Base-by-base conservation (phyloP, 2,113 vertebrate genomes). In the Bagarius yarrelli region DNA sequence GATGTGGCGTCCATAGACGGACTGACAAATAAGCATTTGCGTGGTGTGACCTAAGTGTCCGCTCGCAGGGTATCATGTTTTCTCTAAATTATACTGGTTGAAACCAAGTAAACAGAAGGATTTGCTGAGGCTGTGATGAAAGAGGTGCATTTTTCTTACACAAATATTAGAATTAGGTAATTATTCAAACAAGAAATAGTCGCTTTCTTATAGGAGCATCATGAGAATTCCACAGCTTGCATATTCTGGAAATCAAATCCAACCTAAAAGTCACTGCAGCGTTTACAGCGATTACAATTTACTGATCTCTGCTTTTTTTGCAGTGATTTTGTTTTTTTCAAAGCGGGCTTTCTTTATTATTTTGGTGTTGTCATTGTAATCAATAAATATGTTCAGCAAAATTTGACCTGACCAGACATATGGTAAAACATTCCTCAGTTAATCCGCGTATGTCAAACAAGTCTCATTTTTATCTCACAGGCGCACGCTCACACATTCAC, bases 1-100 rank as follows among this genome's bases (percentile, higher is more conserved):
- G 81, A 59, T 50, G 66, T 72, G 66, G 69, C 72, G n/a, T 56
- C 78, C 23, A 80, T 73, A 64, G 81, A 77, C 50, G 63, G 44
- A 56, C 76, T 79, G 84, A 82, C 84, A 83, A 85, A 80, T 80
- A 53, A 73, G n/a, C 56, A n/a, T 76, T 30, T 71, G 53, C 47
- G 66, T 16, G 12, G 36, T 30, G 55, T 71, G 34, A 59, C 52
- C 34, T 36, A 56, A 11, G 63, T 19, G 50, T 55, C 50, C 36
- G 23, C 30, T 66, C 50, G n/a, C 21, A 36, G 21, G 21, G 59
- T 56, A 78, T 66, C 32, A 4, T 40, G 63, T 60, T 12, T n/a
- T 71, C 32, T 55, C 50, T 23, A 34, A 73, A 73, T 73, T 5
- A 34, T 53, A 53, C 25, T 27, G 11, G 47, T 53, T 72, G 47